Evolutionary conservation across 2,113 vertebrate species (phyloP).

Genomic region (Oenanthe oenanthe): DNA sequence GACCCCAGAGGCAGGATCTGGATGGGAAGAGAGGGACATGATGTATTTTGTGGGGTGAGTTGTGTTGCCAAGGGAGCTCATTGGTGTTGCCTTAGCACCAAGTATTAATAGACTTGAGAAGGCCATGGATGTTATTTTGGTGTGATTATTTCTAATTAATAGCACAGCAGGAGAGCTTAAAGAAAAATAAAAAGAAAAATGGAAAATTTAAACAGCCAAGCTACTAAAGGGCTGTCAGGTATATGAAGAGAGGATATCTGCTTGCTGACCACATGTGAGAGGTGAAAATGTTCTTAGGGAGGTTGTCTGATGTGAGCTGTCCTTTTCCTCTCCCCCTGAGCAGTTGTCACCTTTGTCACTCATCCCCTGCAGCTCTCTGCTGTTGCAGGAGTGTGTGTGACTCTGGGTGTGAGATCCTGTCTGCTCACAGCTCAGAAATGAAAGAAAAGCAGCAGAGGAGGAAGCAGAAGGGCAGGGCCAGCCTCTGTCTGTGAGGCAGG

Average conservation of each 20-base stretch:
- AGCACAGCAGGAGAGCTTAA: neutral
- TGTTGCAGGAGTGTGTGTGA: neutral
- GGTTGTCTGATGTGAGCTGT: neutral
- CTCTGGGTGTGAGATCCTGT: neutral
- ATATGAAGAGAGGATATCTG: neutral
- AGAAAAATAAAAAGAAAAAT: neutral
- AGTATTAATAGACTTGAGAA: conserved; percentile 51
- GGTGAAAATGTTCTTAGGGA: neutral
- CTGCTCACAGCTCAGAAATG: neutral
- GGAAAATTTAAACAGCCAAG: neutral
- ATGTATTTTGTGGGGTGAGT: neutral
- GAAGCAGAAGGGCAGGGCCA: neutral
- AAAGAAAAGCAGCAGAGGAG: neutral
- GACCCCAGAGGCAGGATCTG: neutral
- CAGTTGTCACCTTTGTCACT: neutral
- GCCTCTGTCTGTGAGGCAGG: neutral
- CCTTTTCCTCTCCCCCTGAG: neutral
- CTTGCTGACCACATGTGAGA: neutral
- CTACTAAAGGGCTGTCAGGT: neutral
- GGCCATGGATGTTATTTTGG: neutral
- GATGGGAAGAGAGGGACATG: neutral
- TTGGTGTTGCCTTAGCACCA: conserved; percentile 52
- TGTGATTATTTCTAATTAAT: conserved; percentile 40
- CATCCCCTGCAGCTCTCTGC: neutral
- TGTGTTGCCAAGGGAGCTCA: conserved; percentile 52